A percentile compares a stretch with the other conserved stretches of the same genome.
Evolutionary conservation across 1,140 invertebrate genomes (phyloP).

Genomic region (Cecropterus lyciades): DNA sequence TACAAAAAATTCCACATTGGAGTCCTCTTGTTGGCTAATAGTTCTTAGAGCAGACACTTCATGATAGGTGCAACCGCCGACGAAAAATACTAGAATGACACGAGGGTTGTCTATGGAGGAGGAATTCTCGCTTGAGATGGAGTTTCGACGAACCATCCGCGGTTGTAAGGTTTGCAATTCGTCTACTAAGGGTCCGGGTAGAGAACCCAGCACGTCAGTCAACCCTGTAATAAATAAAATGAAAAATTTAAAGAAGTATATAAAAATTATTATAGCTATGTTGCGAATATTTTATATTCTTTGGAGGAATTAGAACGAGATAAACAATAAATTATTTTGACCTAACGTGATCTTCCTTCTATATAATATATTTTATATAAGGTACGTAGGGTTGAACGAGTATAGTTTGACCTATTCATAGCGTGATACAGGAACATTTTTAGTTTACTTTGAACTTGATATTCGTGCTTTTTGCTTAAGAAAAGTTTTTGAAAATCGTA

Average conservation of each 20-base stretch:
- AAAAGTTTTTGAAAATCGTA: too few species aligned
- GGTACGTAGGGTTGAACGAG: too few species aligned
- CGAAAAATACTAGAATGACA: constrained; percentile 96
- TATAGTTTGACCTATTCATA: too few species aligned
- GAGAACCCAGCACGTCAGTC: constrained; percentile 85
- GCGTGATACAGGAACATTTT: too few species aligned
- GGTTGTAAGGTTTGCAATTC: constrained; percentile 84
- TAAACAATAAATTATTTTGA: too few species aligned
- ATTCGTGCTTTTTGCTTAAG: too few species aligned
- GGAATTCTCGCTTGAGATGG: constrained; percentile 87
- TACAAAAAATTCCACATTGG: constrained; percentile 96
- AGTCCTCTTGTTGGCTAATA: constrained; percentile 96
- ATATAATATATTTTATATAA: too few species aligned
- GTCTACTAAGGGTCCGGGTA: constrained; percentile 86
- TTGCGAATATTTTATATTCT: too few species aligned
- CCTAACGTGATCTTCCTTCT: too few species aligned
- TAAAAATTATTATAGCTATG: too few species aligned
- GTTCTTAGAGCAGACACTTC: constrained; percentile 97
- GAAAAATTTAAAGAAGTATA: not conserved
- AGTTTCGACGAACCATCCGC: constrained; percentile 83
- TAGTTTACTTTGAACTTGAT: too few species aligned
- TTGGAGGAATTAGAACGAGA: too few species aligned
- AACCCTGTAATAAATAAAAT: constrained; percentile 62
- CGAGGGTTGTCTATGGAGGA: constrained; percentile 87
- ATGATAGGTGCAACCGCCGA: constrained; percentile 98